These are phyloP conservation scores for Rhadina sibilatrix DNA, from an alignment of 2,113 vertebrate genomes.

Conservation along the genomic window DNA sequence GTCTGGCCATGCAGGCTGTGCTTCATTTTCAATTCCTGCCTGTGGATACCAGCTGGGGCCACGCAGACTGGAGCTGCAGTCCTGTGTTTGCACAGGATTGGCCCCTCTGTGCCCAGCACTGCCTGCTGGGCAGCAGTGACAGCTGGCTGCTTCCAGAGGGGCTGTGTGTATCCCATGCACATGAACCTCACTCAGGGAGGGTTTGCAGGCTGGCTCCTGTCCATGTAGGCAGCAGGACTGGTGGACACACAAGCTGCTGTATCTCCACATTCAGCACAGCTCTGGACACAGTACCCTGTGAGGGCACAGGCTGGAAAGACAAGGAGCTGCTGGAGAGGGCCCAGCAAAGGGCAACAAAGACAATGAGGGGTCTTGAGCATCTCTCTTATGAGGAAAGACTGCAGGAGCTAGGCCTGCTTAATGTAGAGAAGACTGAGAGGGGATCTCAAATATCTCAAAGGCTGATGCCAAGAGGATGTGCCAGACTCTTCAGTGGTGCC, in stretches of 20 bases:
- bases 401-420: neutral
- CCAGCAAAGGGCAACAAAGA: neutral
- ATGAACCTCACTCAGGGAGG: fast-evolving
- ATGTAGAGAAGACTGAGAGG: neutral
- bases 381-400: neutral
- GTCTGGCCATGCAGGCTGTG: neutral
- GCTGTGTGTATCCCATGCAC: fast-evolving
- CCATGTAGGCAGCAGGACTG: neutral
- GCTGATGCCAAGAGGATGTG: neutral
- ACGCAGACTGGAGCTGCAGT: fast-evolving
- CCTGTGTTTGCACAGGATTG: neutral
- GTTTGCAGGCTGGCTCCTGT: neutral
- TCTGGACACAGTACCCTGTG: fast-evolving
- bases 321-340: neutral
- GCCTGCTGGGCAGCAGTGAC: fast-evolving
- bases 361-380: neutral
- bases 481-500: neutral
- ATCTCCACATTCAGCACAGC: neutral
- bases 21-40: neutral
- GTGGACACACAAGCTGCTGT: neutral
- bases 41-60: fast-evolving
- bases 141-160: fast-evolving
- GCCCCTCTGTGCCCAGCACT: neutral
- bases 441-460: neutral
- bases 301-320: neutral